Evolutionary conservation across 2,888 invertebrate genomes (phyloP).

Genomic region (Opisthograptis luteolata): DNA sequence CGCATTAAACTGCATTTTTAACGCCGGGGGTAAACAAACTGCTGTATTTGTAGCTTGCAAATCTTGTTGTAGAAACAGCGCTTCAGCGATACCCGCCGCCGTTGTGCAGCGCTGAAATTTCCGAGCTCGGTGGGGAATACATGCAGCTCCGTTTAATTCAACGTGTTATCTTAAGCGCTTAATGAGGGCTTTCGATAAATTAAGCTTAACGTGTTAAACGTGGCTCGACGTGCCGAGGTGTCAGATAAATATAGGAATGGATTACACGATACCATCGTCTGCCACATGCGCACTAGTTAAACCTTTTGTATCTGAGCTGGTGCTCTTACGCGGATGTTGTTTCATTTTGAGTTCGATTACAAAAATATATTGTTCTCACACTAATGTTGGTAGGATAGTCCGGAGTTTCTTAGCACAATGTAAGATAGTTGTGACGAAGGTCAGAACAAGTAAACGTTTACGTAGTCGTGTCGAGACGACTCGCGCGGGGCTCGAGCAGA

Average conservation of each 20-base stretch:
- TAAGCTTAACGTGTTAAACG: constrained; percentile 5
- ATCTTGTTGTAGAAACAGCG: not conserved
- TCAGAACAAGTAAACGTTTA: too few species aligned
- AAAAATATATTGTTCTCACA: too few species aligned
- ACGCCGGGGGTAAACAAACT: constrained; percentile 13
- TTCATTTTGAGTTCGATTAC: too few species aligned
- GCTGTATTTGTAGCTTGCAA: constrained; percentile 1
- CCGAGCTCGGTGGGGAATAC: not conserved
- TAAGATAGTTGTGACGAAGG: too few species aligned
- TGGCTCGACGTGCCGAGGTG: constrained; percentile 7
- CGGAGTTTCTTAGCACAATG: too few species aligned
- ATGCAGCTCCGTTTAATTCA: not conserved
- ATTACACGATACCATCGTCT: constrained; percentile 3
- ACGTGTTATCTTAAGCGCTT: constrained; percentile 1
- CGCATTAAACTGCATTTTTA: constrained; percentile 34
- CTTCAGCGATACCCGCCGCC: not conserved
- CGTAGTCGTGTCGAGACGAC: too few species aligned
- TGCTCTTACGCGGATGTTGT: not conserved
- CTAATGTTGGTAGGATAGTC: too few species aligned
- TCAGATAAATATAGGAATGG: constrained; percentile 10
- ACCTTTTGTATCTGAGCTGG: not conserved
- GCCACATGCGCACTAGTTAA: not conserved
- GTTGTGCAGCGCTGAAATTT: not conserved
- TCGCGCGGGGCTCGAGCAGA: too few species aligned
- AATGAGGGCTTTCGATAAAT: constrained; percentile 10